phyloP scores from a whole-genome alignment of 2,797 vertebrate species.

The Sebastes vulpes region DNA sequence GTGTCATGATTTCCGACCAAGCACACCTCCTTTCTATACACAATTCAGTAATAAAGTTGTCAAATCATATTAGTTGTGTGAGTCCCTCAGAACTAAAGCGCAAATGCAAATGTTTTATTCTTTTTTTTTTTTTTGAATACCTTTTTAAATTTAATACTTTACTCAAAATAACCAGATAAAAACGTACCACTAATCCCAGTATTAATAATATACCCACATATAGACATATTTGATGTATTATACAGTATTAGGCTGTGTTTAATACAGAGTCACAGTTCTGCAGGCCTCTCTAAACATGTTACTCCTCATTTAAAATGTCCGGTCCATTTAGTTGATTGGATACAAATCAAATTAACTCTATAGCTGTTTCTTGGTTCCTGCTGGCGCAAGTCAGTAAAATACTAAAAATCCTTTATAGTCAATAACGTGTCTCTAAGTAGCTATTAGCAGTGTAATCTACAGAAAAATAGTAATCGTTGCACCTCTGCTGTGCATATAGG shows the following conservation, averaged over 20 bases:
- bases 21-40: too few relatives aligned
- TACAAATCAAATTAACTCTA: constrained; percentile 17
- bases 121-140: too few relatives aligned
- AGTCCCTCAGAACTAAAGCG: too few relatives aligned
- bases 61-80: too few relatives aligned
- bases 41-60: too few relatives aligned
- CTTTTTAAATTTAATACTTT: too few relatives aligned
- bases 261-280: background rate
- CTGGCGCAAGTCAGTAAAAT: background rate
- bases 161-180: too few relatives aligned
- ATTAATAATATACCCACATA: too few relatives aligned
- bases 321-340: constrained; percentile 17
- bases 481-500: background rate
- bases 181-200: too few relatives aligned
- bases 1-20: too few relatives aligned
- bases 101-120: too few relatives aligned
- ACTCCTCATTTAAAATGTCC: background rate
- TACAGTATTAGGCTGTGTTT: background rate
- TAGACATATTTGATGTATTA: background rate
- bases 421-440: background rate
- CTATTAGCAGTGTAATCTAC: background rate
- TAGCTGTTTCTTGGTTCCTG: constrained; percentile 5
- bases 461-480: background rate
- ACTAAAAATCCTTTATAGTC: background rate
- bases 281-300: background rate